These are phyloP conservation scores for Phytoseiulus persimilis DNA, from an alignment of 2,888 invertebrate genomes.

Conservation along the genomic window DNA sequence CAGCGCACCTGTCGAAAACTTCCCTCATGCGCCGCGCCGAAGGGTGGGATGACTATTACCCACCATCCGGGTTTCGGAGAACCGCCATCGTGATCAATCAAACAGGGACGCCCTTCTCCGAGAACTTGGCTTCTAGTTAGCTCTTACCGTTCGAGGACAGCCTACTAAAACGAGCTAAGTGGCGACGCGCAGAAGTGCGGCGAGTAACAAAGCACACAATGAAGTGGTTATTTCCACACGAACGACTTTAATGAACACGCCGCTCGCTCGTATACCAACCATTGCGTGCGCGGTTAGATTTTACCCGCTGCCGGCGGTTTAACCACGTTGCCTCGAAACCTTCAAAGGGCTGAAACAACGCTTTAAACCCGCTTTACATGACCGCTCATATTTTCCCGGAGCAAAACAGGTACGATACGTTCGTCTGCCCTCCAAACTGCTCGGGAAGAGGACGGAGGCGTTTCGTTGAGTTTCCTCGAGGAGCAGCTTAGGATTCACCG, in stretches of 20 bases:
- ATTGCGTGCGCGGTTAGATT: conserved; percentile 5
- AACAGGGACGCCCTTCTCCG: not conserved
- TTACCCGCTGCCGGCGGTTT: not conserved
- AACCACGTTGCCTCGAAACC: not conserved
- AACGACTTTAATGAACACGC: not conserved
- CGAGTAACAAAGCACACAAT: not conserved
- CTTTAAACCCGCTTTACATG: not conserved
- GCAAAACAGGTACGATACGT: not conserved
- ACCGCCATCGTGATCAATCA: not conserved
- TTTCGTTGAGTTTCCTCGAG: too few relatives aligned
- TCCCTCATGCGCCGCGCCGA: not conserved
- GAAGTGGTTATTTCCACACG: conserved; percentile 5
- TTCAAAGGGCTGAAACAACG: not conserved
- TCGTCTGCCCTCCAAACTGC: not conserved
- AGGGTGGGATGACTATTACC: not conserved
- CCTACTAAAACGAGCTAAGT: not conserved
- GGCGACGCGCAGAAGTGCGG: not conserved
- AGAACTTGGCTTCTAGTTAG: not conserved
- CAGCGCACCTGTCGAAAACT: not conserved
- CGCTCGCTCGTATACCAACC: not conserved
- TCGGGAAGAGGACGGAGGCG: not conserved
- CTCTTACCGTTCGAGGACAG: not conserved
- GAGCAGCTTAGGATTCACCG: not conserved
- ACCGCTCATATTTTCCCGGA: not conserved
- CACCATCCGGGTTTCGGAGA: not conserved